Conservation (phyloP, 2,113 vertebrate genomes). For the Sturnira hondurensis region DNA sequence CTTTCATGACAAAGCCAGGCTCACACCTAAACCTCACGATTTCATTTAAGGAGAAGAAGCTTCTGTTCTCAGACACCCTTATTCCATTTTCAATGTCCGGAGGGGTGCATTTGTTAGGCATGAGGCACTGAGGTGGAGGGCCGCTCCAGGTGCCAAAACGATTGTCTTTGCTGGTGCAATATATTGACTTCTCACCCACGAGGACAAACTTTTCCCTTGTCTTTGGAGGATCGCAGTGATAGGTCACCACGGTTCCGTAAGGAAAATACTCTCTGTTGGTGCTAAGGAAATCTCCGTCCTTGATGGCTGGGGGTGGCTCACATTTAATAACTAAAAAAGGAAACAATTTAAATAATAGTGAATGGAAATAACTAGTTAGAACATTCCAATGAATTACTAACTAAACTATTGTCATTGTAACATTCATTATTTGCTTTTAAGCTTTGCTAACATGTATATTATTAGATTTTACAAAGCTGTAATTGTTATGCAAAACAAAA, state of each 20-base stretch:
- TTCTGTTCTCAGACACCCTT: constrained; percentile 20
- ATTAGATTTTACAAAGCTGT: not conserved
- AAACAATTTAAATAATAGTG: not conserved
- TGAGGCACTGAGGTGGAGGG: constrained; percentile 41
- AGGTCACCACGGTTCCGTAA: not conserved
- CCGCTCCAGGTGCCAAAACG: constrained; percentile 72
- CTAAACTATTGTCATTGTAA: not conserved
- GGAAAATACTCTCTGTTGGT: constrained; percentile 20
- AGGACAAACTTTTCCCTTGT: not conserved
- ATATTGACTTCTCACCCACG: constrained; percentile 60
- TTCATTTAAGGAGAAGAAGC: constrained; percentile 64
- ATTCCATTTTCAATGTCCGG: constrained; percentile 54
- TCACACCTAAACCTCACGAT: constrained; percentile 54
- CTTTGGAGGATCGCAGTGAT: fast-evolving
- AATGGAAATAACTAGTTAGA: not conserved
- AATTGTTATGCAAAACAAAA: not conserved
- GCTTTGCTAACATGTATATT: not conserved
- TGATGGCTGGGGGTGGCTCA: not conserved
- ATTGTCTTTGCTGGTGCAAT: constrained; percentile 70
- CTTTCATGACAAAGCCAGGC: constrained; percentile 65
- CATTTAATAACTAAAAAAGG: constrained; percentile 72
- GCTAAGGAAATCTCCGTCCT: not conserved
- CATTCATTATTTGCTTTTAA: not conserved
- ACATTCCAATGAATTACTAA: not conserved
- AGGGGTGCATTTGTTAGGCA: constrained; percentile 43